These are phyloP conservation scores for Upupa epops DNA, from an alignment of 2,113 vertebrate genomes.

Conservation along the genomic window DNA sequence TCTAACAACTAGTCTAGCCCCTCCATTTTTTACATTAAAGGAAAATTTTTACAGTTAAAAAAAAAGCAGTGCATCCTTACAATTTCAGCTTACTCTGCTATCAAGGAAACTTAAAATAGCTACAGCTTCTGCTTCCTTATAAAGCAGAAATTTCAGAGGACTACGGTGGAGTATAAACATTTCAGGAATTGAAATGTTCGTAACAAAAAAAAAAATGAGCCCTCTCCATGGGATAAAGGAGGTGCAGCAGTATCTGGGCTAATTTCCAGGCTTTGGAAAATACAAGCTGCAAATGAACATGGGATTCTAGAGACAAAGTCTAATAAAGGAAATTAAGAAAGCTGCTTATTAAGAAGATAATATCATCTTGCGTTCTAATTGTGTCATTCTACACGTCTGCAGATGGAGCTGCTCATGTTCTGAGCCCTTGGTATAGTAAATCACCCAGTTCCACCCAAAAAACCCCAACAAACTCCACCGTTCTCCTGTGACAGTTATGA, in stretches of 20 bases:
- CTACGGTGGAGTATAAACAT: not conserved
- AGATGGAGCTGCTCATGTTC: not conserved
- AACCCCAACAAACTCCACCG: not conserved
- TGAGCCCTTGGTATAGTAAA: not conserved
- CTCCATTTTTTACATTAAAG: not conserved
- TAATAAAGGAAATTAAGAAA: not conserved
- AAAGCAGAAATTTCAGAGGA: not conserved
- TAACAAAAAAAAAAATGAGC: not conserved
- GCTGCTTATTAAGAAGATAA: not conserved
- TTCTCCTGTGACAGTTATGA: not conserved
- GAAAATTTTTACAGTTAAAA: no score
- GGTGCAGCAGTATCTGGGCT: not conserved
- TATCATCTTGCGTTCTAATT: not conserved
- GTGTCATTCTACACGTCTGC: not conserved
- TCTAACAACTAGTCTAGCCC: not conserved
- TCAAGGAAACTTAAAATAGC: not conserved
- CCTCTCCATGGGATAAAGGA: not conserved
- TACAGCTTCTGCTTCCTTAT: not conserved
- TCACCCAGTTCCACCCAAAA: not conserved
- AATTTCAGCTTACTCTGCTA: not conserved
- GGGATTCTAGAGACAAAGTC: not conserved
- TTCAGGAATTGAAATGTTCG: not conserved
- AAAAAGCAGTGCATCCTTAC: not conserved
- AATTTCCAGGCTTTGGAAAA: not conserved
- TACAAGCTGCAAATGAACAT: not conserved